These are phyloP conservation scores for Octomys mimax DNA, from an alignment of 2,797 vertebrate genomes.

Conservation along the genomic window DNA sequence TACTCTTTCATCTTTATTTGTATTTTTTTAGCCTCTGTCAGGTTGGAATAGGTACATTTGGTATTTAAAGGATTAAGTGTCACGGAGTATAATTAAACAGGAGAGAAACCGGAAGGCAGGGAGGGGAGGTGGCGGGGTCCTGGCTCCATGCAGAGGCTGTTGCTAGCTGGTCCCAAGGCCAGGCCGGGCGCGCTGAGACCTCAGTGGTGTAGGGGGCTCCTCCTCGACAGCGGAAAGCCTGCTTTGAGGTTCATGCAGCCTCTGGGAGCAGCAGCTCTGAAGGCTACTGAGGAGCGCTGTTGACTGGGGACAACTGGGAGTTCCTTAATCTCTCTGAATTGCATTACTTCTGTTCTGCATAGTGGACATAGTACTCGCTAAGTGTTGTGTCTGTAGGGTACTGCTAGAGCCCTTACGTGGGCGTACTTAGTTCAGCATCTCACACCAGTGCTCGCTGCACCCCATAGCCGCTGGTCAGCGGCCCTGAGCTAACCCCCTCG, in stretches of 20 bases:
- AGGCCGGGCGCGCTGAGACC: background rate
- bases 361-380: background rate
- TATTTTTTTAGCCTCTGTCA: constrained; percentile 6
- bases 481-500: background rate
- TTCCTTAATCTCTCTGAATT: background rate
- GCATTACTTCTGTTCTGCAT: background rate
- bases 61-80: background rate
- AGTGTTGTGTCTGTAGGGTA: background rate
- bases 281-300: background rate
- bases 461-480: background rate
- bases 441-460: background rate
- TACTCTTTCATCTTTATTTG: background rate
- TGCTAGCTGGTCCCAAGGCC: background rate
- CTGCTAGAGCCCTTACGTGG: background rate
- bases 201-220: background rate
- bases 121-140: background rate
- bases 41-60: background rate
- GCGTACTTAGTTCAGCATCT: background rate
- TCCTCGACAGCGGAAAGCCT: background rate
- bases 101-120: background rate
- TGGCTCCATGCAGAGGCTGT: background rate
- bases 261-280: background rate
- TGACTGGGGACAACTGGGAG: background rate
- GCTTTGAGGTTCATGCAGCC: background rate
- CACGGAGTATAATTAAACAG: background rate